Conservation (phyloP, 2,888 invertebrate species). For the Rutpela maculata region DNA sequence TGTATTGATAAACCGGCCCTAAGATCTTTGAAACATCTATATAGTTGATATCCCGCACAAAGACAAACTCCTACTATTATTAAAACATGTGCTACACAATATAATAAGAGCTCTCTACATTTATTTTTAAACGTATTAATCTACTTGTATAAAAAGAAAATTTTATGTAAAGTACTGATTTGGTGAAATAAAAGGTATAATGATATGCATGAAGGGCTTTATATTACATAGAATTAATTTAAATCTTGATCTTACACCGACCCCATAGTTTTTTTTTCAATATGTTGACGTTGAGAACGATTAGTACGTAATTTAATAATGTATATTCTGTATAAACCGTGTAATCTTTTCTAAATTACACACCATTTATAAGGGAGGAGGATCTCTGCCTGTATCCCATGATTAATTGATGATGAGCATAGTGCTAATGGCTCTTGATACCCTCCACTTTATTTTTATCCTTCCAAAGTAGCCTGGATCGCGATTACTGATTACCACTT, state of each 20-base stretch:
- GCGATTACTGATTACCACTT: slow-evolving; percentile 50
- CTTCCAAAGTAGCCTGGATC: slow-evolving; percentile 47
- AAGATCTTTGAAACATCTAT: no score
- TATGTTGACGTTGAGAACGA: slow-evolving; percentile 57
- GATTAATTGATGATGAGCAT: slow-evolving; percentile 71
- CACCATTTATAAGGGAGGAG: slow-evolving; percentile 72
- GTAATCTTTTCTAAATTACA: slow-evolving; percentile 73
- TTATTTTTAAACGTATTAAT: no score
- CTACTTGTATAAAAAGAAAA: no score
- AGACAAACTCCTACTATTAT: no score
- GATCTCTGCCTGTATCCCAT: slow-evolving; percentile 65
- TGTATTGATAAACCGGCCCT: no score
- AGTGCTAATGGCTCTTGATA: slow-evolving; percentile 72
- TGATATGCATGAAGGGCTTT: neutral
- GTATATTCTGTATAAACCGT: slow-evolving; percentile 71
- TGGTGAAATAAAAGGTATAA: no score
- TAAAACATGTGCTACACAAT: no score
- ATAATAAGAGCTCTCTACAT: no score
- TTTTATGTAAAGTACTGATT: no score
- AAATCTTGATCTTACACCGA: neutral
- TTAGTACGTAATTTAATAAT: slow-evolving; percentile 72
- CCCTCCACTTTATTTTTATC: slow-evolving; percentile 64
- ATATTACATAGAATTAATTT: neutral
- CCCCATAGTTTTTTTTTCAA: neutral
- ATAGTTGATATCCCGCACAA: no score